Conservation (phyloP, 2,888 invertebrate genomes). For the Lithophane socia region DNA sequence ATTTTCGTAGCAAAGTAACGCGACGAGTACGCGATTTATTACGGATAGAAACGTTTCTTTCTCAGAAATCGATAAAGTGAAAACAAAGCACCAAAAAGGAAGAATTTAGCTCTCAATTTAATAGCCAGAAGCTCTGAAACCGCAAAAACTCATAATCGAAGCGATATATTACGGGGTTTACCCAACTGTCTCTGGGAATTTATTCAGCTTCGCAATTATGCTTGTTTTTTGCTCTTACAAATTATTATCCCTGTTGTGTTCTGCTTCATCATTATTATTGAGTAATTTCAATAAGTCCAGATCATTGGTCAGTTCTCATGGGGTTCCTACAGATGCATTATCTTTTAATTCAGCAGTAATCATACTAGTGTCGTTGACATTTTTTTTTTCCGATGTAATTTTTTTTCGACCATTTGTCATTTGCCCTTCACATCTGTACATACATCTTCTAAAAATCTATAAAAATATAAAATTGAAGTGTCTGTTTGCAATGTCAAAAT, state of each 20-base stretch:
- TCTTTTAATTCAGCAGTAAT: conserved; percentile 30
- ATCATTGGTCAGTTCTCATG: conserved; percentile 8
- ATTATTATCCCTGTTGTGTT: conserved; percentile 47
- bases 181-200: conserved; percentile 62
- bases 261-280: conserved; percentile 27
- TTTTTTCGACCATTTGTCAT: conserved; percentile 7
- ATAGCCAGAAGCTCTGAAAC: conserved; percentile 41
- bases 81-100: conserved; percentile 31
- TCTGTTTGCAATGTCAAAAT: too few relatives aligned
- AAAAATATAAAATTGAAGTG: too few relatives aligned
- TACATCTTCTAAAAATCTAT: too few relatives aligned
- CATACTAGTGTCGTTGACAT: neutral
- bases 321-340: conserved; percentile 8
- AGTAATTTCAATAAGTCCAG: conserved; percentile 16
- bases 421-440: neutral
- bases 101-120: conserved; percentile 34
- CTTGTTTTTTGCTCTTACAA: conserved; percentile 48
- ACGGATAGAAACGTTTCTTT: conserved; percentile 13
- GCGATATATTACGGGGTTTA: conserved; percentile 57
- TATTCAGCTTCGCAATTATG: conserved; percentile 57
- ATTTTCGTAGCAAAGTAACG: conserved; percentile 17
- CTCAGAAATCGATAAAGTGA: conserved; percentile 24
- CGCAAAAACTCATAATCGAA: conserved; percentile 59
- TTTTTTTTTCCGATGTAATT: conserved; percentile 11
- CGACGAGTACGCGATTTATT: neutral